Percentiles rank a stretch among this genome's conserved stretches.
Conservation (phyloP, 2,888 invertebrate species). For the Cryptus viduatorius region DNA sequence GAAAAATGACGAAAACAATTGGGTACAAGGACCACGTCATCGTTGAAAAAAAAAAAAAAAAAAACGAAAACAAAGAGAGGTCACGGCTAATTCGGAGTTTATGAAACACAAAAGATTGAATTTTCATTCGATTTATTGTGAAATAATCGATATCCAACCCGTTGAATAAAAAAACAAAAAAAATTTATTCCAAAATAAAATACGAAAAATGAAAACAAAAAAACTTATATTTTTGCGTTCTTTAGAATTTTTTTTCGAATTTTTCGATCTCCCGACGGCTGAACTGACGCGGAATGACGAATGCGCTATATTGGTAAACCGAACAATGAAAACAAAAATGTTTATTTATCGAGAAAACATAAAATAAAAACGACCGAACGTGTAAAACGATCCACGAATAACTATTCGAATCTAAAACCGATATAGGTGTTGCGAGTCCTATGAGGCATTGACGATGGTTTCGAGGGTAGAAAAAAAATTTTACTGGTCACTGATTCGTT, state of each 20-base stretch:
- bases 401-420: constrained; percentile 28
- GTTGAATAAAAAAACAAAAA: not conserved
- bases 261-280: not conserved
- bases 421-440: constrained; percentile 14
- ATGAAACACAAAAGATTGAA: not conserved
- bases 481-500: constrained; percentile 12
- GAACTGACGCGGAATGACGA: not conserved
- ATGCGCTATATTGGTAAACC: not conserved
- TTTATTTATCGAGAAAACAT: constrained; percentile 7
- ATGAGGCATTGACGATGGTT: constrained; percentile 23
- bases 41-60: constrained; percentile 15
- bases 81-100: constrained; percentile 1
- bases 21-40: not conserved
- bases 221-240: not conserved
- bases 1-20: not conserved
- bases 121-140: not conserved
- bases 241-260: not conserved
- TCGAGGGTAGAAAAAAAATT: constrained; percentile 2
- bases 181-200: not conserved
- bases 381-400: constrained; percentile 19
- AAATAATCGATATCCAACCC: not conserved
- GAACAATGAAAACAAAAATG: constrained; percentile 6
- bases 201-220: no score
- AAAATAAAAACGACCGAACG: not conserved
- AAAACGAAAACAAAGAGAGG: not conserved